These are phyloP conservation scores for Mus pahari DNA, from an alignment of 2,113 vertebrate genomes.

Conservation along the genomic window DNA sequence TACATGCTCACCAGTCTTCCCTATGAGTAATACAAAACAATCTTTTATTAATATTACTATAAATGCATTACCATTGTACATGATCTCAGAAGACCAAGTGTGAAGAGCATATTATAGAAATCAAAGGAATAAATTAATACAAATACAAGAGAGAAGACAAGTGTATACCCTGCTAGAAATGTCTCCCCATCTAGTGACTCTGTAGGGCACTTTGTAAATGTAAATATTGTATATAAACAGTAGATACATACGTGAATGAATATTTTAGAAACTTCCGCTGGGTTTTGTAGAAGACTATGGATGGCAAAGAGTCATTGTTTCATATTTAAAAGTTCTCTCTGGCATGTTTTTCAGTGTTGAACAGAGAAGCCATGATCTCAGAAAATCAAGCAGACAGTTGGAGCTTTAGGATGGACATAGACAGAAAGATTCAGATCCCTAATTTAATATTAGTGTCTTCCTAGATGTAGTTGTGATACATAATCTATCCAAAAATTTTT, in stretches of 20 bases:
- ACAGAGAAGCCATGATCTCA: not conserved
- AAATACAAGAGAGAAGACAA: slow-evolving; percentile 62
- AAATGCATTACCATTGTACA: slow-evolving; percentile 50
- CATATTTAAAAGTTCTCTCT: not conserved
- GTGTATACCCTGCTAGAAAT: slow-evolving; percentile 47
- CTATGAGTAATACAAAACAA: slow-evolving; percentile 43
- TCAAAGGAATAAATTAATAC: slow-evolving; percentile 73
- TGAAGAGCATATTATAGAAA: slow-evolving; percentile 49
- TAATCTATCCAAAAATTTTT: not conserved
- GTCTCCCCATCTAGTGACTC: slow-evolving; percentile 17
- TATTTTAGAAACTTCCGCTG: slow-evolving; percentile 28
- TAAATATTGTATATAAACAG: slow-evolving; percentile 51
- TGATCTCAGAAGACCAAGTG: slow-evolving; percentile 68
- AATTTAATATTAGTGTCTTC: not conserved
- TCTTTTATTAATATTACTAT: slow-evolving; percentile 75
- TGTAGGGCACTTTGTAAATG: slow-evolving; percentile 55
- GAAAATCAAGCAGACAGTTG: not conserved
- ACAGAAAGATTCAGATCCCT: not conserved
- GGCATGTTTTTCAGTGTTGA: not conserved
- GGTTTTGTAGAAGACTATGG: slow-evolving; percentile 8
- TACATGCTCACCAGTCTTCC: not conserved
- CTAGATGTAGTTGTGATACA: not conserved
- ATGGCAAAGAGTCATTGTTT: slow-evolving; percentile 9
- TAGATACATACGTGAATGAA: slow-evolving; percentile 41
- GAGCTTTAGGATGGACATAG: not conserved